Evolutionary conservation across 2,113 vertebrate genomes (phyloP).

Genomic region (Sardina pilchardus): DNA sequence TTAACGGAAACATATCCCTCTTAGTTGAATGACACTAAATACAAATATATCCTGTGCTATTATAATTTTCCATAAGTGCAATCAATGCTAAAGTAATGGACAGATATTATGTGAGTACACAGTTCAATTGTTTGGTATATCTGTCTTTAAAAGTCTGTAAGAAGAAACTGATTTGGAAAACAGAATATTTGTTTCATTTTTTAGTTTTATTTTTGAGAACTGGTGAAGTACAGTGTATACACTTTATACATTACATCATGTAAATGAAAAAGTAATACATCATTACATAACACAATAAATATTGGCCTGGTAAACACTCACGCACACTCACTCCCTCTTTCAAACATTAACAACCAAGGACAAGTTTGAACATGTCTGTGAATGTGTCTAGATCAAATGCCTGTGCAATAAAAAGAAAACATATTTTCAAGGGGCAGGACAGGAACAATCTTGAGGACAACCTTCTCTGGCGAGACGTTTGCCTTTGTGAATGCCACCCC

Average conservation of each 20-base stretch:
- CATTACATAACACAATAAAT: constrained; percentile 20
- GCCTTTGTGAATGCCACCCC: background rate
- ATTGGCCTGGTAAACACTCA: background rate
- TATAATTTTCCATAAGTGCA: background rate
- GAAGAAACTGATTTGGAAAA: constrained; percentile 20
- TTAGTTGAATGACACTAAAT: background rate
- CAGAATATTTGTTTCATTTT: background rate
- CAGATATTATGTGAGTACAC: background rate
- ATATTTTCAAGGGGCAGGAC: background rate
- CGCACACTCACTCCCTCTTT: background rate
- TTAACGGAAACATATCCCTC: background rate
- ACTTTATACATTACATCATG: background rate
- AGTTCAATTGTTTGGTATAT: background rate
- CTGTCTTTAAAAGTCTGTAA: background rate
- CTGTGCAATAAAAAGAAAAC: background rate
- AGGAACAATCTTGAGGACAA: background rate
- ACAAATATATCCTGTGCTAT: background rate
- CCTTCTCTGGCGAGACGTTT: background rate
- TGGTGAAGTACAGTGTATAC: background rate
- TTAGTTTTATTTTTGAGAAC: constrained; percentile 1
- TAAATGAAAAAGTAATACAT: background rate
- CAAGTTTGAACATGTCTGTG: constrained; percentile 25
- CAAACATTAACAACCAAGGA: background rate
- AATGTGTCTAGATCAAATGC: background rate
- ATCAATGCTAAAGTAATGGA: no score